Evolutionary conservation across 2,797 vertebrate species (phyloP).

Genomic region (Diglossa cyanea): DNA sequence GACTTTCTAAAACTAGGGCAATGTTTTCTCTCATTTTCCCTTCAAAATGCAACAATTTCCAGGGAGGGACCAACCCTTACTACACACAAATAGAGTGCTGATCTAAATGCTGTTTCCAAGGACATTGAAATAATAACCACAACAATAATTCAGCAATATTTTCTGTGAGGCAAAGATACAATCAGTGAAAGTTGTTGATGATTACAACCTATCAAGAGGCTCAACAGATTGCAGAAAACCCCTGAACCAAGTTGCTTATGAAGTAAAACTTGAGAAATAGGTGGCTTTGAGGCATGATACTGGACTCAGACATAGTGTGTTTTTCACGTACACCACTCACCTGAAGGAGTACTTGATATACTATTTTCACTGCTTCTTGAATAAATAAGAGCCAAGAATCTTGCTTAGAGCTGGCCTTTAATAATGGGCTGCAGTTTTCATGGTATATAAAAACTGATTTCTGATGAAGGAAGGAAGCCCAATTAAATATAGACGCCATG

Average conservation of each 20-base stretch:
- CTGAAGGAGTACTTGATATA: neutral
- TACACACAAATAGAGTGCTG: neutral
- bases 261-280: neutral
- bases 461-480: conserved; percentile 60
- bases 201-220: neutral
- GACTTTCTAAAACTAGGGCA: neutral
- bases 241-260: neutral
- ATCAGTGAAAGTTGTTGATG: conserved; percentile 9
- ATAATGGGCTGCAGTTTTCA: conserved; percentile 34
- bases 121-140: neutral
- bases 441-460: conserved; percentile 47
- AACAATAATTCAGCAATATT: neutral
- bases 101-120: neutral
- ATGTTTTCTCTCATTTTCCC: neutral
- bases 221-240: neutral
- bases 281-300: neutral
- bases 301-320: neutral
- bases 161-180: neutral
- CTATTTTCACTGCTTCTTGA: conserved; percentile 29
- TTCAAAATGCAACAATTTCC: neutral
- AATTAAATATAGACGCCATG: conserved; percentile 67
- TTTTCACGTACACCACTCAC: neutral
- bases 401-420: conserved; percentile 20
- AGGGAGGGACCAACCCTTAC: neutral
- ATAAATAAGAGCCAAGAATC: neutral